phyloP scores from a whole-genome alignment of 2,113 vertebrate genomes.

The Brachirus orientalis region DNA sequence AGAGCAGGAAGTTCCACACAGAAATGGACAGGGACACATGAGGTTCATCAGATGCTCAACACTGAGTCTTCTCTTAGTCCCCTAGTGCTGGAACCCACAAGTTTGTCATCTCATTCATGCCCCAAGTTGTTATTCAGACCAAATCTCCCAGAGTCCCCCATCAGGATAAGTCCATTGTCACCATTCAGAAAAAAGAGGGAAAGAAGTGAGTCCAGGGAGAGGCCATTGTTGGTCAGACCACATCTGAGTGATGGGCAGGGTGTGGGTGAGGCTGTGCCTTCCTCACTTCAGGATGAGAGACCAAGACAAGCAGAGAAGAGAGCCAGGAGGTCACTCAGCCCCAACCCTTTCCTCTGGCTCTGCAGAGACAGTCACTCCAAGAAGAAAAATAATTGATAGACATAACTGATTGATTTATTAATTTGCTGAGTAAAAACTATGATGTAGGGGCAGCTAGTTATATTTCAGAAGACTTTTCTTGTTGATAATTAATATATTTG shows the following conservation, averaged over 20 bases:
- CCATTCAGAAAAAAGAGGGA: conserved; percentile 85
- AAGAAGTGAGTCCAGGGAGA: conserved; percentile 88
- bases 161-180: conserved; percentile 75
- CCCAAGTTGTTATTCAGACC: conserved; percentile 37
- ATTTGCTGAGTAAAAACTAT: not conserved
- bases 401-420: not conserved
- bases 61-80: conserved; percentile 2
- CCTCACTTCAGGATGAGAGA: conserved; percentile 64
- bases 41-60: not conserved
- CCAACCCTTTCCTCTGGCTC: conserved; percentile 78
- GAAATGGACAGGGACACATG: not conserved
- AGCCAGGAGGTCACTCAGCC: conserved; percentile 73
- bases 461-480: not conserved
- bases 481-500: too few relatives aligned
- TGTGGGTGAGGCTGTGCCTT: conserved; percentile 34
- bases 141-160: conserved; percentile 69
- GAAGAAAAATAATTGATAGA: conserved; percentile 82
- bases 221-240: conserved; percentile 59
- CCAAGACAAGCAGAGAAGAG: conserved; percentile 58
- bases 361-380: conserved; percentile 78
- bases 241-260: conserved; percentile 1
- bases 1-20: conserved; percentile 23
- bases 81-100: not conserved
- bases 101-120: conserved; percentile 2
- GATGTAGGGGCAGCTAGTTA: not conserved